Evolutionary conservation across 2,888 invertebrate genomes (phyloP).

Genomic region (Hirudinaria manillensis): DNA sequence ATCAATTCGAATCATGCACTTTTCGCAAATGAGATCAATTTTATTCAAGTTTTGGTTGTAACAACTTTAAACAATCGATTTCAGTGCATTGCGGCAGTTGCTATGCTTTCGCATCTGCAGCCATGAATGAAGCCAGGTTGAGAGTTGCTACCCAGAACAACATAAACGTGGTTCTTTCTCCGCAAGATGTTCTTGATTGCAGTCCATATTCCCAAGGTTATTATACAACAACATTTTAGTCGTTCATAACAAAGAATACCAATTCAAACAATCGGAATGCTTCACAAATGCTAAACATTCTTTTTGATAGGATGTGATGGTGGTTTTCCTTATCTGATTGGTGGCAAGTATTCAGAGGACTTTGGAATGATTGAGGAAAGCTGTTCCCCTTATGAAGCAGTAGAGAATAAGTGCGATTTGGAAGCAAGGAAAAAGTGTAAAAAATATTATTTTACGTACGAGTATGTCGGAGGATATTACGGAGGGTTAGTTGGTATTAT

Average conservation of each 20-base stretch:
- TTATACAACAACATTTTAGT: conserved; percentile 24
- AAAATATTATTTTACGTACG: conserved; percentile 55
- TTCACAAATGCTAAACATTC: no score
- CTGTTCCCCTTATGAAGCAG: conserved; percentile 56
- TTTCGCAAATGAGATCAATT: no score
- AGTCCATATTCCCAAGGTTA: conserved; percentile 57
- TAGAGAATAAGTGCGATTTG: conserved; percentile 52
- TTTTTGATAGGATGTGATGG: conserved; percentile 45
- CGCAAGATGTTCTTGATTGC: conserved; percentile 58
- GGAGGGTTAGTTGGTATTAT: conserved; percentile 48
- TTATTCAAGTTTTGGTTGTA: no score
- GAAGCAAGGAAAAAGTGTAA: conserved; percentile 47
- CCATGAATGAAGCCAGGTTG: conserved; percentile 56
- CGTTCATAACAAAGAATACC: no score
- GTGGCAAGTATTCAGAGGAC: conserved; percentile 53
- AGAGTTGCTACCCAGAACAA: conserved; percentile 55
- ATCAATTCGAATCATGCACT: no score
- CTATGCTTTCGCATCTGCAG: conserved; percentile 57
- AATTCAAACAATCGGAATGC: no score
- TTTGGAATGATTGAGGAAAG: conserved; percentile 56
- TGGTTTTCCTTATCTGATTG: conserved; percentile 50
- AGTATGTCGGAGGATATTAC: conserved; percentile 57
- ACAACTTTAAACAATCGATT: not conserved
- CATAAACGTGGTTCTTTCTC: conserved; percentile 51
- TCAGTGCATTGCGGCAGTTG: conserved; percentile 56